Evolutionary conservation across 2,113 vertebrate species (phyloP), one percentile per base, ranked within the genome.

Genomic region (Galbula dea): DNA sequence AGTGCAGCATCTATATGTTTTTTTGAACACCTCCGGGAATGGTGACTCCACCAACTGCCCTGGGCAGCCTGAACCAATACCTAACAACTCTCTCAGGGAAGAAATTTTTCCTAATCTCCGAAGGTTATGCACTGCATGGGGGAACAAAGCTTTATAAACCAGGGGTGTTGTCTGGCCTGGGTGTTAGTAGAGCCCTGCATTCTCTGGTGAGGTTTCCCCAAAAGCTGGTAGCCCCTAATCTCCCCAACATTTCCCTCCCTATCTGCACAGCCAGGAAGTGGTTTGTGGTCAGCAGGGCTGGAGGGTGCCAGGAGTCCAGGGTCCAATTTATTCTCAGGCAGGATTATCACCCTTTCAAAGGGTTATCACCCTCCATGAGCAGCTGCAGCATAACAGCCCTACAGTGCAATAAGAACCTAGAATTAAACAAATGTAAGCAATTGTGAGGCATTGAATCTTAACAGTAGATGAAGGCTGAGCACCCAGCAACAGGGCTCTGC

Each of bases 221-320:
- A 23, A 26, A 27, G 1, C 18, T 4, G 8, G 37, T 4, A 17
- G 27, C n/a, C 10, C 1, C 58, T 43, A 5, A n/a, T 22, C 15
- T 15, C 17, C 27, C 26, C 3, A 5, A 5, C 12, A 1, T 18
- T 29, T 39, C 16, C 0, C 24, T 21, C 6, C 3, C 9, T 43
- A 15, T 21, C 48, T 12, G 23, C 27, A 1, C 52, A 13, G 46
- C 36, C 4, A 1, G 23, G 39, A 36, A 12, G 36, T 1, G 3
- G 22, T 30, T n/a, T 24, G 36, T 7, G 18, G 21, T 49, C 58
- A 7, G 10, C 3, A 1, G 12, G 27, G n/a, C 29, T 19, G 75
- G 76, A 29, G 20, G 52, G 49, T 1, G 13, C 8, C 0, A 1
- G 21, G 30, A 15, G 3, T 48, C 8, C 3, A 13, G 23, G 29